Evolutionary conservation across 2,797 vertebrate genomes (phyloP), one percentile per base, ranked within the genome.

Genomic region (Phoebastria nigripes): DNA sequence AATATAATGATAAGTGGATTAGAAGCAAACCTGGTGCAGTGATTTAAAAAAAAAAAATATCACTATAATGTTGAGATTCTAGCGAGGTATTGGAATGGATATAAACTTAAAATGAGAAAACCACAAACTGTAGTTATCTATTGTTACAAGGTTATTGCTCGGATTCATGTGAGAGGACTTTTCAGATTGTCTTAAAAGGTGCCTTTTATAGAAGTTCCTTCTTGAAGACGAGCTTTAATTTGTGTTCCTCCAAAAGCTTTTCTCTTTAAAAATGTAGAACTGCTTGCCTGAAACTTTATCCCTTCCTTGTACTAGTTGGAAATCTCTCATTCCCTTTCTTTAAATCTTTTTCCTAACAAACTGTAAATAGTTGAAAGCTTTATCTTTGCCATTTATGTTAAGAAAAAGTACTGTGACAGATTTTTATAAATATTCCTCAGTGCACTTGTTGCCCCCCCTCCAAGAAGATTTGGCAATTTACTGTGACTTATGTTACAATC

Each of bases 391-490:
- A 44, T 74, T 41, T 74, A 6, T 80, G 25, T 69, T 59, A 67
- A 81, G 25, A 26, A 71, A 56, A 78, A 54, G 25, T 61, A 72
- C 33, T 72, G 26, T 82, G 58, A 29, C 13, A 59, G 20, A n/a
- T 42, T 71, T 73, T 81, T 71, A 17, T 42, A 29, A 79, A 29
- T 79, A 31, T 46, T 58, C 20, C 24, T 82, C 15, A 17, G 9
- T 0, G 0, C 26, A 46, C 18, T 77, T 55, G 8, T 47, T 79
- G 31, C 26, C 9, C 2, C 5, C 20, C 20, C 5, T 11, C 11
- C 11, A 55, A 62, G 66, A 71, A 29, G 37, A 46, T 82, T 66
- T 21, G 19, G 9, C 61, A 65, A 14, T 67, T 90, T 84, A 41
- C 41, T 71, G 41, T 92, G 62, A 51, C 13, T 89, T 74, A 25